Evolutionary conservation across 2,888 invertebrate species (phyloP), one percentile per base, ranked within the genome.

Genomic region (Pterostichus niger): DNA sequence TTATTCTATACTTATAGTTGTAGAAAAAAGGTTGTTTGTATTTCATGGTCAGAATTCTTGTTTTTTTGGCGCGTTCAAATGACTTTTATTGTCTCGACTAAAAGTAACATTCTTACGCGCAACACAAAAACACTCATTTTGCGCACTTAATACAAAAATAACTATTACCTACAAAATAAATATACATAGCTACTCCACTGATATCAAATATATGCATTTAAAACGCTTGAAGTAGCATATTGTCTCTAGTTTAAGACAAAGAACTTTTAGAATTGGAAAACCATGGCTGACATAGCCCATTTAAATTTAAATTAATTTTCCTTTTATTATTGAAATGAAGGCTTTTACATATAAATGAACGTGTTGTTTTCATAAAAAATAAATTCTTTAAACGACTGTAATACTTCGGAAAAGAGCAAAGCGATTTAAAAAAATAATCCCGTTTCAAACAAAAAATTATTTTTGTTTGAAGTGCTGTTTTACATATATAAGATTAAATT

Each of bases 281-380:
- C 5, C 71, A 46, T 46, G 71, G 49, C 17, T 71, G 71, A 49
- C 46, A 49, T 46, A 71, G 17, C 71, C n/a, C 46, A 71, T 71
- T 71, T 71, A 71, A 71, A 71, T 71, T 71, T 71, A 71, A 71
- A 71, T 71, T 71, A 71, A 71, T 46, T 71, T 71, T 44, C 71
- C 71, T 71, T 71, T 71, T 71, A 71, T 71, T 46, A 71, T 71
- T 71, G 17, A 71, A 71, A 71, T 71, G 71, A 71, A 46, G 46
- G 49, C 13, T 71, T 71, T 71, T 46, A 71, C 71, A 71, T 71
- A 71, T 71, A 71, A 71, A 71, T 46, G 17, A 71, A 71, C 44
- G 49, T 46, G 44, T 71, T 71, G 49, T 46, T 71, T 71, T 71
- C 64, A 46, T 71, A 24, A 71, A 71, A 71, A 71, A 71, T 46